A percentile compares a stretch with the other conserved stretches of the same genome.
These are phyloP conservation scores for Myocastor coypus DNA, from an alignment of 2,113 vertebrate species.

Conservation along the genomic window DNA sequence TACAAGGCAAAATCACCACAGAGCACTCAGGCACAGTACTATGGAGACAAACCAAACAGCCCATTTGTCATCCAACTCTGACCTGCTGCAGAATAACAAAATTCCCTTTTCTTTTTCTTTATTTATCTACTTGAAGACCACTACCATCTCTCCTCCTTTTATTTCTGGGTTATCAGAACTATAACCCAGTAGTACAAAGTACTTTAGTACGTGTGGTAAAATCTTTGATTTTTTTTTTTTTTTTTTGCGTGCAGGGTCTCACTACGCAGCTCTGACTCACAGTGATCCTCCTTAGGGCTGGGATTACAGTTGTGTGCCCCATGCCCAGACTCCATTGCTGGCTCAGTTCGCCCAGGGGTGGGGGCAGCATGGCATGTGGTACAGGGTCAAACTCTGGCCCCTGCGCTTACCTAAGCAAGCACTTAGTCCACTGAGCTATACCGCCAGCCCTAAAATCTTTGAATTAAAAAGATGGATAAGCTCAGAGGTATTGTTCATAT, in stretches of 20 bases:
- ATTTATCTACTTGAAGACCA: background rate
- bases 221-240: no score
- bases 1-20: background rate
- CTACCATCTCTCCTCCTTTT: background rate
- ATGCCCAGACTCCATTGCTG: no score
- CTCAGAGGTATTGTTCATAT: background rate
- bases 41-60: background rate
- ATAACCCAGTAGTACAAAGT: background rate
- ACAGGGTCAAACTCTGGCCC: no score
- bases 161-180: background rate
- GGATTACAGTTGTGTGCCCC: no score
- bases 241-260: no score
- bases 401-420: no score
- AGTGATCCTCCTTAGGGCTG: no score
- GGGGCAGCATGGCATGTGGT: no score
- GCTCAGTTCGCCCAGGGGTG: no score
- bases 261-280: no score
- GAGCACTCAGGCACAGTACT: background rate
- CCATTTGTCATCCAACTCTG: background rate
- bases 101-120: background rate
- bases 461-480: background rate
- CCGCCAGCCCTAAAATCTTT: background rate
- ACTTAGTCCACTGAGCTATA: no score
- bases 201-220: background rate
- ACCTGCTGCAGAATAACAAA: background rate